Percentiles rank a stretch among this genome's conserved stretches.
Evolutionary conservation across 2,113 vertebrate species (phyloP).

Genomic region (Oncorhynchus mykiss): DNA sequence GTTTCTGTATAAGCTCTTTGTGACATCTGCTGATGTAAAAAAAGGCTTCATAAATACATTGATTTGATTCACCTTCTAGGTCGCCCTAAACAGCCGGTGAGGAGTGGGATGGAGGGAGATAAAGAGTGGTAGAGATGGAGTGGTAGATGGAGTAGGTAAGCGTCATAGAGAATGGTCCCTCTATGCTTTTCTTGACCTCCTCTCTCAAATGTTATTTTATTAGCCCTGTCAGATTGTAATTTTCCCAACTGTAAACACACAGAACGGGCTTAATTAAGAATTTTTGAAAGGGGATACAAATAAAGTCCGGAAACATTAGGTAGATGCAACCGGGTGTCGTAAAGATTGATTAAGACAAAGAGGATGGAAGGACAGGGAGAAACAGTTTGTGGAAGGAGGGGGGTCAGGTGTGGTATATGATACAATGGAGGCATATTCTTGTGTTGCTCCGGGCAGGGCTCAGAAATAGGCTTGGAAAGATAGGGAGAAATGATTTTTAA

Average conservation of each 20-base stretch:
- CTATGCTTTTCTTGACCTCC: constrained; percentile 60
- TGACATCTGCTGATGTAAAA: too few species aligned
- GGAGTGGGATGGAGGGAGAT: too few species aligned
- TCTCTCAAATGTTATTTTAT: constrained; percentile 72
- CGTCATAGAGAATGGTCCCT: constrained; percentile 51
- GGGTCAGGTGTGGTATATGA: constrained; percentile 54
- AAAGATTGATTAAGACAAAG: constrained; percentile 81
- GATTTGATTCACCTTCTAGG: too few species aligned
- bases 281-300: constrained; percentile 77
- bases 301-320: constrained; percentile 85
- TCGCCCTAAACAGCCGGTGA: not conserved
- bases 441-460: constrained; percentile 75
- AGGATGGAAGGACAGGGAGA: constrained; percentile 68
- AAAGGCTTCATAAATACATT: too few species aligned
- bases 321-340: constrained; percentile 81
- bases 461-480: constrained; percentile 75
- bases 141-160: constrained; percentile 54
- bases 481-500: constrained; percentile 78
- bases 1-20: too few species aligned
- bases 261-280: constrained; percentile 74
- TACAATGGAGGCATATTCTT: constrained; percentile 74
- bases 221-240: constrained; percentile 79
- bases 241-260: constrained; percentile 79
- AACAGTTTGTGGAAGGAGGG: constrained; percentile 56
- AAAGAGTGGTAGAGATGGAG: constrained; percentile 54